These are phyloP conservation scores for Macrochelys suwanniensis DNA, from an alignment of 2,797 vertebrate genomes.

Conservation along the genomic window DNA sequence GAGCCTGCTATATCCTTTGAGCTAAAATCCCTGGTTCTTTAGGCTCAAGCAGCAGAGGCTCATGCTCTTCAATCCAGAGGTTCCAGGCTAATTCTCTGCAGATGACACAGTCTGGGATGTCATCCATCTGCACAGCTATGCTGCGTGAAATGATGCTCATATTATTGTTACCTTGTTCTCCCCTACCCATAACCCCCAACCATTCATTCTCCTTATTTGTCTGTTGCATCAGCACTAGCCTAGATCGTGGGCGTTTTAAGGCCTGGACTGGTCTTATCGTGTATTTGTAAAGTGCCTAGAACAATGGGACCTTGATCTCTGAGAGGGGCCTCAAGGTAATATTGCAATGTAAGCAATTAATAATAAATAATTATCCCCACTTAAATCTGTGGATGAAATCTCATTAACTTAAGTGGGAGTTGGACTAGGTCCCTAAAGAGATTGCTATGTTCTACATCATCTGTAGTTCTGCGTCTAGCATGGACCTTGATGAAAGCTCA, in stretches of 20 bases:
- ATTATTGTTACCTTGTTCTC: neutral
- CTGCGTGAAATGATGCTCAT: neutral
- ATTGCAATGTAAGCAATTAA: neutral
- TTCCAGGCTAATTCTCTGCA: neutral
- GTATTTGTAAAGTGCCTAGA: neutral
- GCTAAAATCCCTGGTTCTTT: neutral
- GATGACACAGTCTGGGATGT: neutral
- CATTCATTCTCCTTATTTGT: neutral
- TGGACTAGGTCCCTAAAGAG: neutral
- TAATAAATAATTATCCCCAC: neutral
- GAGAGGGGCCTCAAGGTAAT: neutral
- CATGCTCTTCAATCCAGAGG: neutral
- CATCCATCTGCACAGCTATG: neutral
- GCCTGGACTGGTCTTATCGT: neutral
- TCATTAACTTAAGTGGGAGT: neutral
- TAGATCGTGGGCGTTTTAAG: neutral
- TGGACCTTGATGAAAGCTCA: neutral
- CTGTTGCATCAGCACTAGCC: neutral
- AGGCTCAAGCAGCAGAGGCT: neutral
- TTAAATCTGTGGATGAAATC: neutral
- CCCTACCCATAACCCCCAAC: neutral
- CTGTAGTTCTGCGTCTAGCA: neutral
- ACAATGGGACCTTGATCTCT: neutral
- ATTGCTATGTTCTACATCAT: neutral
- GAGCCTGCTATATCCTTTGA: neutral